Evolutionary conservation across 2,113 vertebrate species (phyloP).

Genomic region (Caranx melampygus): DNA sequence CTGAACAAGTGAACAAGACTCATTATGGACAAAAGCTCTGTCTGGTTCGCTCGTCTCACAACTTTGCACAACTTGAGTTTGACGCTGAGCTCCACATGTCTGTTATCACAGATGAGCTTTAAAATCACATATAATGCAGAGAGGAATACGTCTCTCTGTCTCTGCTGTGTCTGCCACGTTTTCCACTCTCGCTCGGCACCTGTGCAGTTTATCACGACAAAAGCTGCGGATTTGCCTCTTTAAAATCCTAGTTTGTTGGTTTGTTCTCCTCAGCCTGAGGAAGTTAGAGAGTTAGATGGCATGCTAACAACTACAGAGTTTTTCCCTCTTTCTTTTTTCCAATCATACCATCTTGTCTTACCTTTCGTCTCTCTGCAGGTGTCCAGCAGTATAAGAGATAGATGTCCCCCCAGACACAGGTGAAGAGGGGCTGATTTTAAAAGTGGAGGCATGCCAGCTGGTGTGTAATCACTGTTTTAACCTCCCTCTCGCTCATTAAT

Average conservation of each 20-base stretch:
- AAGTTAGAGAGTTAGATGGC: not conserved
- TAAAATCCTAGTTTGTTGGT: not conserved
- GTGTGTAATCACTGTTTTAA: conserved; percentile 76
- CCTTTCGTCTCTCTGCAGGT: conserved; percentile 21
- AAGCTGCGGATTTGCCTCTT: not conserved
- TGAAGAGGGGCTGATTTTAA: conserved; percentile 60
- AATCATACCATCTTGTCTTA: conserved; percentile 6
- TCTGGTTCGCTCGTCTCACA: not conserved
- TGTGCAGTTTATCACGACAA: not conserved
- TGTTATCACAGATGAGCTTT: not conserved
- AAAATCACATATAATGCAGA: not conserved
- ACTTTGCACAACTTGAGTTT: not conserved
- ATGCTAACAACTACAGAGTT: not conserved
- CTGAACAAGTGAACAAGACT: conserved; percentile 31
- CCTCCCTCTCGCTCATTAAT: conserved; percentile 73
- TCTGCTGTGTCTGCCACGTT: not conserved
- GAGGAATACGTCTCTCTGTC: not conserved
- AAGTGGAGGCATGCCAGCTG: conserved; percentile 63
- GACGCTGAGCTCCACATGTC: not conserved
- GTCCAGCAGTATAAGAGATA: conserved; percentile 23
- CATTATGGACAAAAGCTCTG: conserved; percentile 20
- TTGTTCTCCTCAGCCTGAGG: not conserved
- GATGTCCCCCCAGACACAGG: conserved; percentile 56
- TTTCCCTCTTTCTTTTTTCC: not conserved
- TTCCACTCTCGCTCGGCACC: not conserved